Conservation (phyloP, 2,888 invertebrate species). For the Gasteruption jaculator region DNA sequence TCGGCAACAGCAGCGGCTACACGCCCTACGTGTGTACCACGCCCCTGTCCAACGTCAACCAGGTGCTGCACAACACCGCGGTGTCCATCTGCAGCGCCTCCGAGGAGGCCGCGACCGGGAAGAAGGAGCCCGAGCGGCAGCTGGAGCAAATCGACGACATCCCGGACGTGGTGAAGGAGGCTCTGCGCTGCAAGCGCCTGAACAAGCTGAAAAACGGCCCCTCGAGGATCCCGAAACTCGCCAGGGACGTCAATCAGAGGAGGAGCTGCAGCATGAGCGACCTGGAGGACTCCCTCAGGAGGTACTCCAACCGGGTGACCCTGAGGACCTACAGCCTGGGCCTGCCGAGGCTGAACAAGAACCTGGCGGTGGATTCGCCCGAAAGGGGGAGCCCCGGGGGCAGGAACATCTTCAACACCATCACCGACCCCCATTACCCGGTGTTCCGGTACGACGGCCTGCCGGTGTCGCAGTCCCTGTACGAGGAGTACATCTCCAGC, state of each 20-base stretch:
- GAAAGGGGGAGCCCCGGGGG: slow-evolving; percentile 45
- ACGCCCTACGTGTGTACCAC: slow-evolving; percentile 76
- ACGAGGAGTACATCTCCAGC: slow-evolving; percentile 65
- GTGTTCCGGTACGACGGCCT: slow-evolving; percentile 71
- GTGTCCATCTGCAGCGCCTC: slow-evolving; percentile 70
- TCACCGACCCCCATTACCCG: slow-evolving; percentile 75
- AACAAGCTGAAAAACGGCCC: slow-evolving; percentile 41
- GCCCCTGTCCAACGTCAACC: slow-evolving; percentile 69
- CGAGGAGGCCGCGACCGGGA: slow-evolving; percentile 37
- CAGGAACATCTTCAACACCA: slow-evolving; percentile 62
- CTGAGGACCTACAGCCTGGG: slow-evolving; percentile 57
- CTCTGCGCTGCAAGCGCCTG: slow-evolving; percentile 47
- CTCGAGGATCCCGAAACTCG: slow-evolving; percentile 29
- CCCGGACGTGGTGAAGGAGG: slow-evolving; percentile 52
- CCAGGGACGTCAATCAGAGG: slow-evolving; percentile 31
- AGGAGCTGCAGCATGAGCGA: slow-evolving; percentile 60
- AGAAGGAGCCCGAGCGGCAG: slow-evolving; percentile 16
- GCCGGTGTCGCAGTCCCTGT: slow-evolving; percentile 68
- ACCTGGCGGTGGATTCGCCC: slow-evolving; percentile 31
- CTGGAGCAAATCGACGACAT: slow-evolving; percentile 36
- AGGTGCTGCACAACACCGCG: slow-evolving; percentile 68
- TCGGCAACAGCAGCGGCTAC: slow-evolving; percentile 60
- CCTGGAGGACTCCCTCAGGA: slow-evolving; percentile 60
- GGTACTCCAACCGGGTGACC: slow-evolving; percentile 57
- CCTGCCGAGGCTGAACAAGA: slow-evolving; percentile 47